Base-by-base conservation (phyloP, 1,140 invertebrate genomes). In the Aphelinus atriplicis region DNA sequence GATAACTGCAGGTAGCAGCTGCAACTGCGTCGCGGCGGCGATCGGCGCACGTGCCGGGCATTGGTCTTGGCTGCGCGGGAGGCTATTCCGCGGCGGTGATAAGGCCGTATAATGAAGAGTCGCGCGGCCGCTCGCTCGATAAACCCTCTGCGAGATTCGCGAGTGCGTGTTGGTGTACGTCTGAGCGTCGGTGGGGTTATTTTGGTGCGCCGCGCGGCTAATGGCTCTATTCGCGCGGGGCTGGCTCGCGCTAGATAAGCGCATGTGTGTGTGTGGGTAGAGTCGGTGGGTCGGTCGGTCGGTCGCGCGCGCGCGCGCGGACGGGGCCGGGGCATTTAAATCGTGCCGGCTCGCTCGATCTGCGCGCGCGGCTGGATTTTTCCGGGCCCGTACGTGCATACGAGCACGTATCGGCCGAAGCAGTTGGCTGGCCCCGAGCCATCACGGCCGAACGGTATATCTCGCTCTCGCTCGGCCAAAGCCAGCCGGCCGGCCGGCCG, bases 391-490 rank as follows among this genome's bases (percentile, higher is more conserved):
- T 53, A 51, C 68, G 68, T 62, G 57, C 68, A 3, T 43, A 9
- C 10, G 4, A 6, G 10, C 51, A 47, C 46, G 69, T 75, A 42
- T 46, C 53, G 48, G 66, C 71, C 26, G 26, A 43, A 51, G n/a
- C 51, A 57, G 60, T 3, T n/a, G 9, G 5, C 50, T 69, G 51
- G 63, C 68, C 72, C 51, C 46, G 7, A 78, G 71, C 70, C 61
- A 78, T 57, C 75, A 66, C 65, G 73, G 76, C 71, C 73, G 74
- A 81, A 81, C 78, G 72, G 72, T 77, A 80, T 61, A 77, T 75
- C 75, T 65, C 9, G 26, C 26, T 26, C 26, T 26, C 26, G 26
- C 26, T 26, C 1, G 55, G 46, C 47, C 26, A 46, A 42, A 61
- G 47, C 47, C 48, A 26, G 47, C 2, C 26, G 26, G 26, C 26